Percentiles rank a stretch among this genome's conserved stretches.
These are phyloP conservation scores for Monochamus saltuarius DNA, from an alignment of 1,140 invertebrate species.

Conservation along the genomic window DNA sequence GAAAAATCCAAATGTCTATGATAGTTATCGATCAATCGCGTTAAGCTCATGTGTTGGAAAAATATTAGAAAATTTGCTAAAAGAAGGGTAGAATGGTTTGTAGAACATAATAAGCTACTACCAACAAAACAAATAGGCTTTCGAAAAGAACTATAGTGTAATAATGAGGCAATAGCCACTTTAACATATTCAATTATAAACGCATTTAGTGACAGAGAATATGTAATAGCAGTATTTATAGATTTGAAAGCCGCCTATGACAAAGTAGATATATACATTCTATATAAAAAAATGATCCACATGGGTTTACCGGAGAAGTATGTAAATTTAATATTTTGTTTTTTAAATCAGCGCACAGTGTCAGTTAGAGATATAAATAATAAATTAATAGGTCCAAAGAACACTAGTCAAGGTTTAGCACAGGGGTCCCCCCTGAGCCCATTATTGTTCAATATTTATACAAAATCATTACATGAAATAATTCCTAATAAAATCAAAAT, in stretches of 20 bases:
- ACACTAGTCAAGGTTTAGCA: constrained; percentile 7
- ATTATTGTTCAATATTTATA: constrained; percentile 16
- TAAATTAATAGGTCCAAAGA: not conserved
- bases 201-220: constrained; percentile 7
- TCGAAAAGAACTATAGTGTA: constrained; percentile 11
- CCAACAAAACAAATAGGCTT: constrained; percentile 1
- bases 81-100: constrained; percentile 16
- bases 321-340: constrained; percentile 3
- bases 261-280: constrained; percentile 2
- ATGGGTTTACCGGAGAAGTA: constrained; percentile 3
- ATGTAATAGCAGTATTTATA: constrained; percentile 14
- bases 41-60: constrained; percentile 10
- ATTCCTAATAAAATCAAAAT: constrained; percentile 9
- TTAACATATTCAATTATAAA: constrained; percentile 1
- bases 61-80: constrained; percentile 18
- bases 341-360: not conserved
- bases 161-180: constrained; percentile 2
- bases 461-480: constrained; percentile 10
- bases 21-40: constrained; percentile 10
- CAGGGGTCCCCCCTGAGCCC: constrained; percentile 26
- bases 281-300: constrained; percentile 13
- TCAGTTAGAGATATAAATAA: constrained; percentile 12
- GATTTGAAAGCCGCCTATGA: constrained; percentile 22
- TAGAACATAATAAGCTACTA: constrained; percentile 13
- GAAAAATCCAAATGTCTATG: constrained; percentile 3